Evolutionary conservation across 1,140 invertebrate species (phyloP), one percentile per base, ranked within the genome.

Genomic region (Heliconius hewitsoni): DNA sequence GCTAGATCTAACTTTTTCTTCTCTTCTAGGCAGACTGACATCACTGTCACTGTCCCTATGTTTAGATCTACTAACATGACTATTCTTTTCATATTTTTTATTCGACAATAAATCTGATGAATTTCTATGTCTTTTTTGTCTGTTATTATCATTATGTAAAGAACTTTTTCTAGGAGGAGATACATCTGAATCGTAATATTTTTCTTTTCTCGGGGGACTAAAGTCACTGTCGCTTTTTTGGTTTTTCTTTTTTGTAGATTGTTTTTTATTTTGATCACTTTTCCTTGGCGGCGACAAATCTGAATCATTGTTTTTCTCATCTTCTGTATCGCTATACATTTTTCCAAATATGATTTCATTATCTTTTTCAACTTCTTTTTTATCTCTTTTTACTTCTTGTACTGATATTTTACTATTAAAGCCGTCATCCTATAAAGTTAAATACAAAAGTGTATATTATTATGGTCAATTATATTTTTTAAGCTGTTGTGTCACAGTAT

Each of bases 251-350:
- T 82, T 73, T 42, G 77, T 66, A 30, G 74, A 78, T 78, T 77
- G 52, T 78, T 81, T 78, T 19, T 84, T 85, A 13, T 86, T 76
- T 75, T 84, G 82, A 39, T 75, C 42, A 60, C 77, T 75, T 84
- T 89, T 90, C 37, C 86, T 82, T 19, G 86, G 86, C 11, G 90
- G 89, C 42, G 90, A 91, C 19, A 78, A 23, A 60, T 94, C 92
- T 6, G 88, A 92, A 78, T 93, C 89, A 84, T 87, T 84, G n/a
- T 90, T 86, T 73, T 90, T 87, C 79, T 93, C 91, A 83, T 94
- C 91, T 79, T 94, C 93, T 0, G 93, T 93, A 77, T 94, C 93
- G 80, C 93, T 94, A 81, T 93, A 94, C 93, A 94, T 94, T 93
- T 94, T 93, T 13, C 93, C 92, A 79, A 93, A 94, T 34, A 93